phyloP scores from a whole-genome alignment of 2,113 vertebrate species.

The Thalassarche chlororhynchos region DNA sequence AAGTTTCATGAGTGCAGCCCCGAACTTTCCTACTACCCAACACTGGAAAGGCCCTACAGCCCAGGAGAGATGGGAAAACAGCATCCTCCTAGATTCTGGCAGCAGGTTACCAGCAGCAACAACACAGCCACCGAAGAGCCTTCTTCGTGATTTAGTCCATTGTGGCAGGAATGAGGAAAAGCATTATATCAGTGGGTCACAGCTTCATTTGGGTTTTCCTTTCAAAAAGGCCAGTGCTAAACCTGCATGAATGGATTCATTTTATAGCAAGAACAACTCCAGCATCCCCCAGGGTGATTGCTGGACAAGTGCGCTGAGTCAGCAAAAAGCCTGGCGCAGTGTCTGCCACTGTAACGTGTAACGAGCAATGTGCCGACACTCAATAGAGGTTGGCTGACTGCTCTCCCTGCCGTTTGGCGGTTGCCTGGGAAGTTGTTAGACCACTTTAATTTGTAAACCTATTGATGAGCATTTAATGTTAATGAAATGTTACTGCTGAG shows the following conservation, averaged over 20 bases:
- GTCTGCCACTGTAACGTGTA: fast-evolving
- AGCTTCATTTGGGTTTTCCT: background rate
- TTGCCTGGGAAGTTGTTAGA: background rate
- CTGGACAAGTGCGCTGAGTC: background rate
- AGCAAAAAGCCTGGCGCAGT: background rate
- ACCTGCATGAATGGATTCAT: background rate
- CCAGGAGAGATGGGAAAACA: background rate
- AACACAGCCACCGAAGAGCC: background rate
- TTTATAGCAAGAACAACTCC: background rate
- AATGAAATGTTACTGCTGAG: conserved; percentile 8
- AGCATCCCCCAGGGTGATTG: background rate
- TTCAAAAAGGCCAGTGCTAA: background rate
- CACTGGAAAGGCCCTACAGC: background rate
- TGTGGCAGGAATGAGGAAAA: background rate
- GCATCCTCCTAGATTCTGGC: background rate
- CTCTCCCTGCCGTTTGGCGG: background rate
- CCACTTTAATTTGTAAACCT: background rate
- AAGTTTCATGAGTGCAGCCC: background rate
- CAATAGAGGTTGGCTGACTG: fast-evolving
- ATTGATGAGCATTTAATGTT: background rate
- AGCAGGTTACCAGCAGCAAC: background rate
- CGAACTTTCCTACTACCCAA: background rate
- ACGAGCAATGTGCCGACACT: fast-evolving
- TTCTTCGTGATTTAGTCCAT: background rate
- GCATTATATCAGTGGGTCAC: background rate